A percentile compares a stretch with the other conserved stretches of the same genome.
phyloP scores from a whole-genome alignment of 2,888 invertebrate genomes.

The Drosophila buzzatii region DNA sequence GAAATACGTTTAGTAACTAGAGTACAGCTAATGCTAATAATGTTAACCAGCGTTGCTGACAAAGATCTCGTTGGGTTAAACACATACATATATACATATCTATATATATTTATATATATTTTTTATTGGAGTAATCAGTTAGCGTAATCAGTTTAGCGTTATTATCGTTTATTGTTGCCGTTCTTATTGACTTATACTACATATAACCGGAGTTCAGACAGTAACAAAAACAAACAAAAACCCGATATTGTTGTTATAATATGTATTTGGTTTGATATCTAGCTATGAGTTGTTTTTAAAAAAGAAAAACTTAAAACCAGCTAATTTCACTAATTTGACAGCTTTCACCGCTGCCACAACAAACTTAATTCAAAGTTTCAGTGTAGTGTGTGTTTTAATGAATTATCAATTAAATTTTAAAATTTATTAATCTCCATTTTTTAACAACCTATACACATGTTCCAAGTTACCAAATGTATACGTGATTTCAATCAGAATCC shows the following conservation, averaged over 20 bases:
- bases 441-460: conserved; percentile 84
- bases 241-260: conserved; percentile 56
- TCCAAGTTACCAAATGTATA: conserved; percentile 65
- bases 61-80: conserved; percentile 51
- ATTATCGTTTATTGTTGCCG: conserved; percentile 62
- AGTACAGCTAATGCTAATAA: conserved; percentile 67
- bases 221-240: conserved; percentile 53
- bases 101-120: conserved; percentile 25
- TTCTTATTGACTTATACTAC: conserved; percentile 43
- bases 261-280: conserved; percentile 68
- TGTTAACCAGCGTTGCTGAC: conserved; percentile 61
- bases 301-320: conserved; percentile 59
- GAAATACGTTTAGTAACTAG: conserved; percentile 41
- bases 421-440: conserved; percentile 44
- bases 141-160: conserved; percentile 63
- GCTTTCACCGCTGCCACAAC: conserved; percentile 49
- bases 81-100: conserved; percentile 19
- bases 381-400: conserved; percentile 82
- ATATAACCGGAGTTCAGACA: conserved; percentile 71
- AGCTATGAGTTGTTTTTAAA: conserved; percentile 70
- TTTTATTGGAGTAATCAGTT: conserved; percentile 53
- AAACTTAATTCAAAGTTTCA: conserved; percentile 53
- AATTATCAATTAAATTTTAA: conserved; percentile 49
- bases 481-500: conserved; percentile 57
- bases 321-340: conserved; percentile 78